A percentile compares a stretch with the other conserved stretches of the same genome.
Evolutionary conservation across 53 echinoderm and acorn worm genomes (phyloP).

Genomic region (Apostichopus leukothele): DNA sequence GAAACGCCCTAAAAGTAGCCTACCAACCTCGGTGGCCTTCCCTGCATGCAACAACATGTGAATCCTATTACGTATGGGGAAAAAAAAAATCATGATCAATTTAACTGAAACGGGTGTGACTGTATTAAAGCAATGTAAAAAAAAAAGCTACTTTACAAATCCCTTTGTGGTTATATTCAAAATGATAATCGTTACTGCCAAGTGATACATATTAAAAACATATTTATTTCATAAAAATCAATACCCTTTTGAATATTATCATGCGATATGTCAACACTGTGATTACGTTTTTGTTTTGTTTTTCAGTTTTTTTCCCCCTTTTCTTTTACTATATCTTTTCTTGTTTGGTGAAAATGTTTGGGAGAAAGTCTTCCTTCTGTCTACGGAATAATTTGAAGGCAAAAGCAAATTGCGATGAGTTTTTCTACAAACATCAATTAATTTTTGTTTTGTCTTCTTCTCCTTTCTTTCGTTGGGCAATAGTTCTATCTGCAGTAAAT

Average conservation of each 20-base stretch:
- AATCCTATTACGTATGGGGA: conserved; percentile 5
- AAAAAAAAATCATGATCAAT: neutral
- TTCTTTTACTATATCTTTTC: no score
- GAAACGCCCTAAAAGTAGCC: conserved; percentile 19
- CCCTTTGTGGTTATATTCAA: neutral
- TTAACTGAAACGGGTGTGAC: neutral
- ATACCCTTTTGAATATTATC: neutral
- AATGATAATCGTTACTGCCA: neutral
- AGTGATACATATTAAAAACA: neutral
- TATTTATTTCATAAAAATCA: conserved; percentile 1
- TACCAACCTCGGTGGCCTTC: conserved; percentile 27
- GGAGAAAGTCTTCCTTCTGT: no score
- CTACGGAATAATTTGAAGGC: no score
- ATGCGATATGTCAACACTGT: neutral
- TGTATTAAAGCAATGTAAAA: neutral
- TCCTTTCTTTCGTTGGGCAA: neutral
- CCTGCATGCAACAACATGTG: conserved; percentile 19
- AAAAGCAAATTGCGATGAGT: neutral
- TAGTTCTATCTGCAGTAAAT: neutral
- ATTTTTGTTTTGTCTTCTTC: neutral
- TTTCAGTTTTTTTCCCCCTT: neutral
- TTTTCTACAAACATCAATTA: conserved; percentile 10
- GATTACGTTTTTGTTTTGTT: neutral
- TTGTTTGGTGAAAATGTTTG: no score
- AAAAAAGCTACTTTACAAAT: neutral